Percentiles rank a stretch among this genome's conserved stretches.
phyloP scores from a whole-genome alignment of 2,888 invertebrate genomes.

The Trachelus troglodyta region DNA sequence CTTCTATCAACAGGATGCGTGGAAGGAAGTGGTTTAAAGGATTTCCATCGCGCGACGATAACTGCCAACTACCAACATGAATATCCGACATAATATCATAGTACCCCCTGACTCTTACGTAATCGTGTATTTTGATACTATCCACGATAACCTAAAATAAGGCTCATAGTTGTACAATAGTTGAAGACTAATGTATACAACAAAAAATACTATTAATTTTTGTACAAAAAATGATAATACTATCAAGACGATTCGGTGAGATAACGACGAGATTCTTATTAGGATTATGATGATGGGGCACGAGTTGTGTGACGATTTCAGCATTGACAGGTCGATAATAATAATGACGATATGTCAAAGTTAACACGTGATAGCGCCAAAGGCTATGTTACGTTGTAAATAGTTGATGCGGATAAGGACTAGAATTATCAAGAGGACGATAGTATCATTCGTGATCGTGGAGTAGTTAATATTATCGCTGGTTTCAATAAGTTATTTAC shows the following conservation, averaged over 20 bases:
- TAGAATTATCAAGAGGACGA: neutral
- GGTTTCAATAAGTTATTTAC: neutral
- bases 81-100: neutral
- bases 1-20: constrained; percentile 21
- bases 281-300: neutral
- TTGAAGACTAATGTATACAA: neutral
- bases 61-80: constrained; percentile 7
- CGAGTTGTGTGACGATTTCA: neutral
- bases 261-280: neutral
- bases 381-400: neutral
- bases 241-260: neutral
- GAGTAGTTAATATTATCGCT: neutral
- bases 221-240: neutral
- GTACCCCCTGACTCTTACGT: neutral
- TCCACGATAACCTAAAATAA: neutral
- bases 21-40: constrained; percentile 38
- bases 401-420: neutral
- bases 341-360: neutral
- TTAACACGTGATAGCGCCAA: neutral
- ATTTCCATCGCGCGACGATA: constrained; percentile 36
- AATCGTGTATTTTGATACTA: neutral
- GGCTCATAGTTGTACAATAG: neutral
- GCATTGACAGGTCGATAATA: neutral
- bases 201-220: neutral
- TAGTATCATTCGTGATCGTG: no score